Base-by-base conservation (phyloP, 2,797 vertebrate species). In the Malacoctenus gilli region DNA sequence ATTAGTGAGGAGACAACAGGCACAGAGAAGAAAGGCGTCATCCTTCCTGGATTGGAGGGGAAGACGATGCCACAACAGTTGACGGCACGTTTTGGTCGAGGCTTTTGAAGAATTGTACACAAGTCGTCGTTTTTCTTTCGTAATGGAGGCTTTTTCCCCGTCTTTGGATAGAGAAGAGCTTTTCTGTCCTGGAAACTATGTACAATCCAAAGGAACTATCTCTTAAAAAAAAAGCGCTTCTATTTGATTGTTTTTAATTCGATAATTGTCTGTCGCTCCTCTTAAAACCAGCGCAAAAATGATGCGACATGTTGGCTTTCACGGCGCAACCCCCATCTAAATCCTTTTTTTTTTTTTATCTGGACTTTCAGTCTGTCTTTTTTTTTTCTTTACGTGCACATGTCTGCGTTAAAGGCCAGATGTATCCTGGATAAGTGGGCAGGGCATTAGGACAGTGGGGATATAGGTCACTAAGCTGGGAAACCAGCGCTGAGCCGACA, bases 391-490 rank as follows among this genome's bases (percentile, higher is more conserved):
- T 3, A 28, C 6, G 35, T 31, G 37, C 35, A 38, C 31, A 40
- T 46, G 32, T 37, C 9, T 39, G 38, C 35, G 19, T 63, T 16
- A 6, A 7, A 44, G 31, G 28, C 50, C 62, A 64, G 42, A 70
- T 64, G 53, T 43, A 40, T 56, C 38, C 34, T 36, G 25, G 64
- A 74, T 63, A 55, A 53, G 31, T 16, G 8, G 3, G 9, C 19
- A 54, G 58, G 41, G 53, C 55, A 60, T 58, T 34, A 59, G 50
- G 63, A 52, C 53, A 68, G 48, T 49, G 43, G 21, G 53, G 50
- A 80, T 59, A 43, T 78, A 64, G 71, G 71, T 61, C 65, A 69
- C 62, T 58, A 58, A 70, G 58, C 57, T 48, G 48, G 12, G 38
- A 36, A 42, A 67, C 25, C 6, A 39, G 22, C 0, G 2, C 32